Evolutionary conservation across 92 coral and sea anemone species (phyloP).

Genomic region (Palythoa grandiflora): DNA sequence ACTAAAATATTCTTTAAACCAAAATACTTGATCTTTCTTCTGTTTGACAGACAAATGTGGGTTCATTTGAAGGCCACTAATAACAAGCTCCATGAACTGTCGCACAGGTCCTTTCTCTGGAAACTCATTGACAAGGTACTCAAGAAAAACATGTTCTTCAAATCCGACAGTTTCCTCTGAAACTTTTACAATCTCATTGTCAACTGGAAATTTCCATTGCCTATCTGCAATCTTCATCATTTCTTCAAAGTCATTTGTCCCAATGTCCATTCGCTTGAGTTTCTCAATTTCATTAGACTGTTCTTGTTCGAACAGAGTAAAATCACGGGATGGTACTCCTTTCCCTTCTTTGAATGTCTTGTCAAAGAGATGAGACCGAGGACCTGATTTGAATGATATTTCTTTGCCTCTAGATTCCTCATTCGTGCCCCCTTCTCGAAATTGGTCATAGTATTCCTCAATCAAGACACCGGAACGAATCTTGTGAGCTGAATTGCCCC

Average conservation of each 20-base stretch:
- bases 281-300: constrained; percentile 45
- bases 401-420: constrained; percentile 18
- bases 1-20: constrained; percentile 93
- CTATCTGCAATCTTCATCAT: constrained; percentile 77
- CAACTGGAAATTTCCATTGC: constrained; percentile 95
- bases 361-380: constrained; percentile 69
- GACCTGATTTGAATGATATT: constrained; percentile 55
- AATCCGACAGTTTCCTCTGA: constrained; percentile 84
- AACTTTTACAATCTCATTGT: constrained; percentile 89
- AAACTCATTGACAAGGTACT: constrained; percentile 82
- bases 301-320: constrained; percentile 52
- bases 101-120: constrained; percentile 93
- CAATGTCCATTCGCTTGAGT: constrained; percentile 59
- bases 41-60: constrained; percentile 83
- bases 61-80: constrained; percentile 91
- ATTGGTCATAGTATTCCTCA: constrained; percentile 49
- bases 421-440: constrained; percentile 24
- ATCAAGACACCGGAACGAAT: constrained; percentile 37
- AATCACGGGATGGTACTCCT: not conserved
- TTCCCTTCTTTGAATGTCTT: constrained; percentile 37
- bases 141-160: constrained; percentile 96
- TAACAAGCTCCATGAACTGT: constrained; percentile 95
- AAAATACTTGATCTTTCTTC: constrained; percentile 81
- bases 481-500: constrained; percentile 73
- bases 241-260: constrained; percentile 78